Percentiles rank a stretch among this genome's conserved stretches.
Evolutionary conservation across 2,113 vertebrate species (phyloP).

Genomic region (Ceratotherium simum): DNA sequence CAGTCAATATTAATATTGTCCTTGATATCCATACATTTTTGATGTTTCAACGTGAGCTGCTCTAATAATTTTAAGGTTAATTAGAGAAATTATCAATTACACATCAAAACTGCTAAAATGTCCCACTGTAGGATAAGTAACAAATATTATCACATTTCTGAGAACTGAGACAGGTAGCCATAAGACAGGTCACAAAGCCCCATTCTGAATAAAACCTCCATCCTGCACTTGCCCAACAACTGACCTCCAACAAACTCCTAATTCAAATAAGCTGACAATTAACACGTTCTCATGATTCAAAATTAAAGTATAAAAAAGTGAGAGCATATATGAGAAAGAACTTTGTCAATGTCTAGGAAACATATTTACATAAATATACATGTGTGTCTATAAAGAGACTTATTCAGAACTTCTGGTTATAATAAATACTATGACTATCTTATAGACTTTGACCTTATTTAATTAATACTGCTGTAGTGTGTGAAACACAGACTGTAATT

Average conservation of each 20-base stretch:
- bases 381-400: not conserved
- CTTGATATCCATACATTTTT: conserved; percentile 10
- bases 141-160: not conserved
- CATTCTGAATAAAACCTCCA: not conserved
- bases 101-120: not conserved
- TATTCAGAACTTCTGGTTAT: conserved; percentile 20
- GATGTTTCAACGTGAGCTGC: not conserved
- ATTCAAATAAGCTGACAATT: not conserved
- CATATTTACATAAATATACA: not conserved
- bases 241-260: not conserved
- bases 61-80: conserved; percentile 30
- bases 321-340: not conserved
- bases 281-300: not conserved
- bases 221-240: not conserved
- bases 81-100: not conserved
- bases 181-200: not conserved
- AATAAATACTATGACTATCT: conserved; percentile 22
- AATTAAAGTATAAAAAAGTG: conserved; percentile 23
- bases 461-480: not conserved
- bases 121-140: not conserved
- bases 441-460: conserved; percentile 27
- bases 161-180: not conserved
- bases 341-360: not conserved
- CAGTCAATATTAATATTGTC: not conserved
- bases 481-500: not conserved